Base-by-base conservation (phyloP, 2,113 vertebrate species). In the Rhipidura dahli region DNA sequence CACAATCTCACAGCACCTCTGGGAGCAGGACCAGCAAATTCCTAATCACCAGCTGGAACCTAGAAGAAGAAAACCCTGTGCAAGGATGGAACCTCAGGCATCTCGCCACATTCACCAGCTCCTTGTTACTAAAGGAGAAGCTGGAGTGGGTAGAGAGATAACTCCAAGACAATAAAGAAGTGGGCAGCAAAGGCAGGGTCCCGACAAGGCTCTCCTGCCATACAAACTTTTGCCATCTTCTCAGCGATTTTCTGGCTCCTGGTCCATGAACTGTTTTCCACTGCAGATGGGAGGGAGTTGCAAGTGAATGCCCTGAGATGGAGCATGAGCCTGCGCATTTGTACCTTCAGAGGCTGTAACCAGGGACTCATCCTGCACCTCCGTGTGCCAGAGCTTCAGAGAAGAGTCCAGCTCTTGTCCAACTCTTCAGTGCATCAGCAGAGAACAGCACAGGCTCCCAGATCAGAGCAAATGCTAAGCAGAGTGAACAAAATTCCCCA, bases 271-370 rank as follows among this genome's bases (percentile, higher is more conserved):
- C 3, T 79, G n/a, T 47, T 27, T 63, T 71, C 40, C 54, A 18
- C 14, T 61, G 28, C 2, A 30, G 50, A n/a, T 18, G 9, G 8
- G 11, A 30, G 12, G 3, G 39, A 89, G 19, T 1, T 83, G 49
- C 37, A 42, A 33, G 20, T 4, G 16, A 66, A 51, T 2, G 2
- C 6, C 19, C 57, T 40, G 51, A 15, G 61, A 31, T 8, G 39
- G 69, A 60, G n/a, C 50, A 20, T 0, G 8, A 78, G 23, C 60
- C 77, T 42, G 35, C 0, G 1, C 53, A 7, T 37, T 7, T 4
- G 1, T 8, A 70, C 15, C 54, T 66, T 61, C 85, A 40, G 66
- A 30, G 31, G 30, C 57, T 20, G 21, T 19, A 70, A 27, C 5
- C 37, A 68, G 37, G 21, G n/a, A 23, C 39, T 51, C 49, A n/a